Percentiles rank a stretch among this genome's conserved stretches.
phyloP scores from a whole-genome alignment of 53 echinoderm and acorn worm genomes.

The Astropecten irregularis region DNA sequence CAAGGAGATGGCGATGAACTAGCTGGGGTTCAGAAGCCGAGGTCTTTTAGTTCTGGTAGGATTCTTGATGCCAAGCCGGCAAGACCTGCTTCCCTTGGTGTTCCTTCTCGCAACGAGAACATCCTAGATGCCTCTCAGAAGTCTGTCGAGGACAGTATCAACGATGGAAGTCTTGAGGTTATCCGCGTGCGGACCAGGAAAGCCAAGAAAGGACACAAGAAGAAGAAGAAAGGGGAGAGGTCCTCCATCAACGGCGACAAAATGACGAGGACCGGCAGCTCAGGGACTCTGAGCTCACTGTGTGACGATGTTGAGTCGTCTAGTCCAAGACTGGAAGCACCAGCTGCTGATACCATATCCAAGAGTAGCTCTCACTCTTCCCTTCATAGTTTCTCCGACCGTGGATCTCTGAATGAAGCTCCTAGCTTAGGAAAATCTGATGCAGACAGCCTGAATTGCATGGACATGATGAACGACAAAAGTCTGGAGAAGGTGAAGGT shows the following conservation, averaged over 20 bases:
- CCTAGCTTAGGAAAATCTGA: constrained; percentile 8
- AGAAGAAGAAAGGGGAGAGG: constrained; percentile 34
- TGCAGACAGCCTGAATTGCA: constrained; percentile 6
- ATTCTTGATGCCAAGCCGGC: constrained; percentile 29
- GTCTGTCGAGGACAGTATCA: constrained; percentile 9
- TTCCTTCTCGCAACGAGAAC: constrained; percentile 38
- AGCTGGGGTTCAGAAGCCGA: not conserved
- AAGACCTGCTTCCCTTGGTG: constrained; percentile 55
- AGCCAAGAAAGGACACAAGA: constrained; percentile 63
- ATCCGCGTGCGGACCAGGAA: constrained; percentile 60
- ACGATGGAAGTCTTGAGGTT: constrained; percentile 48
- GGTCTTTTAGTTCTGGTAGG: constrained; percentile 14
- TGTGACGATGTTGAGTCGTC: constrained; percentile 35
- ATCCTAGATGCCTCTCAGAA: constrained; percentile 11
- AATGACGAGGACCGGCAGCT: not conserved
- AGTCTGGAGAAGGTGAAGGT: not conserved
- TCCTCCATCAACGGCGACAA: constrained; percentile 23
- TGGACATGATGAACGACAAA: not conserved
- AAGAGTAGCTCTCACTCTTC: constrained; percentile 51
- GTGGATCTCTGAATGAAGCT: not conserved
- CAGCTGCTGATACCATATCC: constrained; percentile 1
- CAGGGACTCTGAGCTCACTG: constrained; percentile 5
- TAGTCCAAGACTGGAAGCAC: constrained; percentile 31
- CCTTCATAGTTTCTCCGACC: constrained; percentile 6
- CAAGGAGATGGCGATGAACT: not conserved